Conservation (phyloP, 2,797 vertebrate species). For the Tragopan temminckii region DNA sequence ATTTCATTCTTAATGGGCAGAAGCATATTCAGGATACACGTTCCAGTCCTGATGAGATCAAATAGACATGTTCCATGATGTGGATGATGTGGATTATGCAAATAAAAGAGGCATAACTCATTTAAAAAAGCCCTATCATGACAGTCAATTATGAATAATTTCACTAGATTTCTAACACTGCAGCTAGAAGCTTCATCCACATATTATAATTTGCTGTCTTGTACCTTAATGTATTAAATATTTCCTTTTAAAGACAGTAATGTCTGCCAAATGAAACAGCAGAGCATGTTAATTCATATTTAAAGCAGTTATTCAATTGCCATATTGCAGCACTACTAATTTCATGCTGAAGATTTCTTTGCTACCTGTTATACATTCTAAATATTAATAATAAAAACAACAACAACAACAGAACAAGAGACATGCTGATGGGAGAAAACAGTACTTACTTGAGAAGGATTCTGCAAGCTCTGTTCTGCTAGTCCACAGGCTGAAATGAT, state of each 20-base stretch:
- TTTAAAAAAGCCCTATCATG: neutral
- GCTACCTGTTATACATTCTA: conserved; percentile 48
- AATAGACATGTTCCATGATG: conserved; percentile 21
- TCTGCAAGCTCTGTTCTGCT: conserved; percentile 46
- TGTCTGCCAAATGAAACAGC: conserved; percentile 64
- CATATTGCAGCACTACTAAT: conserved; percentile 61
- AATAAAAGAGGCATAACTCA: conserved; percentile 41
- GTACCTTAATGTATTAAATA: conserved; percentile 42
- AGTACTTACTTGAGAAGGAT: conserved; percentile 67
- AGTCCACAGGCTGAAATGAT: conserved; percentile 61
- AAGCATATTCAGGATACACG: neutral
- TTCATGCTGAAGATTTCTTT: conserved; percentile 17
- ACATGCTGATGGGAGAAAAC: conserved; percentile 19
- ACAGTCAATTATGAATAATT: conserved; percentile 38
- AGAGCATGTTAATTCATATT: conserved; percentile 39
- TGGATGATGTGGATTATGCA: conserved; percentile 44
- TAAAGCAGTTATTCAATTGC: conserved; percentile 56
- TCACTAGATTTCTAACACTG: conserved; percentile 24
- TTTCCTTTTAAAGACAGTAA: conserved; percentile 46
- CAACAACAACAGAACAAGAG: neutral
- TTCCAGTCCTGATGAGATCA: conserved; percentile 37
- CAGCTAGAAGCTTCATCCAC: neutral
- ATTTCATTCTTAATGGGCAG: conserved; percentile 43
- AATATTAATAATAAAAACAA: neutral
- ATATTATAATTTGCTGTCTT: conserved; percentile 16